These are phyloP conservation scores for Achlya flavicornis DNA, from an alignment of 2,888 invertebrate species.

Conservation along the genomic window DNA sequence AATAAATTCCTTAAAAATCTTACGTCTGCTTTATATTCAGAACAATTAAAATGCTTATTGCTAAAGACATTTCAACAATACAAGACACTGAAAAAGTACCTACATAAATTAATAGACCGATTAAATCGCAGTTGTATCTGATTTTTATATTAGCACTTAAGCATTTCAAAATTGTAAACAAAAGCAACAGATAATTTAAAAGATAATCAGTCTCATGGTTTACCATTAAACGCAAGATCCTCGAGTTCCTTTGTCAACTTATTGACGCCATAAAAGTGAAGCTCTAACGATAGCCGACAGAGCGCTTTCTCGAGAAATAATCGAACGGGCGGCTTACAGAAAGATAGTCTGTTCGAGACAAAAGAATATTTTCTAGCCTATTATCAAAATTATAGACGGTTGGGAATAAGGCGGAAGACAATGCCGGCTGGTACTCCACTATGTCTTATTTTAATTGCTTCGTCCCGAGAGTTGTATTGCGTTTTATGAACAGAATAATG, in stretches of 20 bases:
- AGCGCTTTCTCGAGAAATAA: constrained; percentile 49
- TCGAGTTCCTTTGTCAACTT: constrained; percentile 58
- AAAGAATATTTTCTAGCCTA: constrained; percentile 81
- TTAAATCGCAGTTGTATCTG: constrained; percentile 14
- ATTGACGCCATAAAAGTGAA: constrained; percentile 62
- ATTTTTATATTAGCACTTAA: constrained; percentile 16
- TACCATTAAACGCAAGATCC: constrained; percentile 53
- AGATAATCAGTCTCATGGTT: constrained; percentile 55
- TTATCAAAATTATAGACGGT: constrained; percentile 80
- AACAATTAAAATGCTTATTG: not conserved
- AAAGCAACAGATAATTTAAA: constrained; percentile 40
- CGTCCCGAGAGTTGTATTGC: constrained; percentile 65
- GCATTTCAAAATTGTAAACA: constrained; percentile 33
- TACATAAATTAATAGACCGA: no score
- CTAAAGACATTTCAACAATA: not conserved
- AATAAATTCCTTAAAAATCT: not conserved
- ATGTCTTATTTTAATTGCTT: constrained; percentile 75
- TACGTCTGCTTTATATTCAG: not conserved
- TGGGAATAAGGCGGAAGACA: constrained; percentile 60
- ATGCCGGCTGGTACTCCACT: constrained; percentile 51
- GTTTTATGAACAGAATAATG: constrained; percentile 65
- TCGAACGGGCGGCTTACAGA: constrained; percentile 70
- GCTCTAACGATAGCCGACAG: constrained; percentile 40
- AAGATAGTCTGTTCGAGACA: constrained; percentile 72
- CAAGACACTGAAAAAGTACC: not conserved